Conservation (phyloP, 2,797 vertebrate species). For the Gorsachius magnificus region DNA sequence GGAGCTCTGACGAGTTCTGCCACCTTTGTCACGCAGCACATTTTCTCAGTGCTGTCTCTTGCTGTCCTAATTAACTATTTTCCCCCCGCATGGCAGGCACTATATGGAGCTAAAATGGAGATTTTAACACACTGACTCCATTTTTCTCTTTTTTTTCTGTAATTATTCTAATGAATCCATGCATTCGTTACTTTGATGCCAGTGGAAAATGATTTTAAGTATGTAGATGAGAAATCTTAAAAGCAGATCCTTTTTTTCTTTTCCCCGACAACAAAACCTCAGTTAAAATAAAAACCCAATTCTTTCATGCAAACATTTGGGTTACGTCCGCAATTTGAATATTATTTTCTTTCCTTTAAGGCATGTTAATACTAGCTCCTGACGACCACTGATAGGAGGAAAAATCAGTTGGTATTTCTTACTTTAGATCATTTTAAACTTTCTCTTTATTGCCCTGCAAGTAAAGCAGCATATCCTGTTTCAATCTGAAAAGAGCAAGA, state of each 20-base stretch:
- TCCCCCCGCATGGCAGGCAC: constrained; percentile 7
- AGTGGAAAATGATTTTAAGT: constrained; percentile 48
- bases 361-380: constrained; percentile 19
- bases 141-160: not conserved
- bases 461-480: not conserved
- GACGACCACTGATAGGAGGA: not conserved
- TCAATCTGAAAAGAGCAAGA: constrained; percentile 33
- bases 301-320: constrained; percentile 39
- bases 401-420: constrained; percentile 1
- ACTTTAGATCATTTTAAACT: constrained; percentile 39
- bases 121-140: not conserved
- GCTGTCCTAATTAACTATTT: constrained; percentile 67
- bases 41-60: constrained; percentile 35
- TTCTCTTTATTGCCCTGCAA: constrained; percentile 22
- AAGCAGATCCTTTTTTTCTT: not conserved
- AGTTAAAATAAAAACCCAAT: not conserved
- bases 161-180: constrained; percentile 60
- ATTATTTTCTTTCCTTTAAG: constrained; percentile 12
- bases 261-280: not conserved
- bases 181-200: constrained; percentile 42
- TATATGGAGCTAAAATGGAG: constrained; percentile 44
- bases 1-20: constrained; percentile 42
- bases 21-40: constrained; percentile 56
- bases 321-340: constrained; percentile 26
- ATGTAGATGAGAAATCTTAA: constrained; percentile 61